phyloP scores from a whole-genome alignment of 2,113 vertebrate species.

The Acanthisitta chloris region DNA sequence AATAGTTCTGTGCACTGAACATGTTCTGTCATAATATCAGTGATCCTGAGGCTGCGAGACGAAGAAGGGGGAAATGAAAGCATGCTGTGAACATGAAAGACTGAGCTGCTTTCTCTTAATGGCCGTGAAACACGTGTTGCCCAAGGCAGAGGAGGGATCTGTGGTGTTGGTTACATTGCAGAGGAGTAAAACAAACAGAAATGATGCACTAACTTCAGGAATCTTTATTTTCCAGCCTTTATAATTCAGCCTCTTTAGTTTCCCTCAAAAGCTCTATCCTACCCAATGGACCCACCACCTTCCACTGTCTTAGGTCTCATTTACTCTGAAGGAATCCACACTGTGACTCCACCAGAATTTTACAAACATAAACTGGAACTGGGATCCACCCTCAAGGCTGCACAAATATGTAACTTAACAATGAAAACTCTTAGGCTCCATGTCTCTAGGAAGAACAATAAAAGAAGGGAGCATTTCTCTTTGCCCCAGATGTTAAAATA shows the following conservation, averaged over 20 bases:
- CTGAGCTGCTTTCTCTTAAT: background rate
- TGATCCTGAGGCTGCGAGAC: background rate
- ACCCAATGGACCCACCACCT: background rate
- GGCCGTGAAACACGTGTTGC: background rate
- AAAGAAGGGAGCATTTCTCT: background rate
- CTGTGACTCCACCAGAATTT: background rate
- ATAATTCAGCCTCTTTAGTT: background rate
- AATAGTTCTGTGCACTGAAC: background rate
- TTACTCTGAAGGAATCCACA: background rate
- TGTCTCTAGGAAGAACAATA: background rate
- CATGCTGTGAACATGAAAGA: background rate
- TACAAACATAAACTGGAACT: background rate
- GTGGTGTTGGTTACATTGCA: accelerated
- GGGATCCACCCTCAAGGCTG: background rate
- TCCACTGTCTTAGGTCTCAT: background rate
- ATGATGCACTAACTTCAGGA: background rate
- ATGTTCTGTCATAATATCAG: background rate
- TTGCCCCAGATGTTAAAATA: background rate
- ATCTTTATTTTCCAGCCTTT: no score
- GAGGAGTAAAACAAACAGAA: background rate
- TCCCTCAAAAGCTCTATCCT: background rate
- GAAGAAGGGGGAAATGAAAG: background rate
- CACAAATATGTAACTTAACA: background rate
- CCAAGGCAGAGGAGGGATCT: background rate
- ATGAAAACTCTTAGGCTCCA: background rate